These are phyloP conservation scores for Phalera bucephala DNA, from an alignment of 2,888 invertebrate genomes.

Conservation along the genomic window DNA sequence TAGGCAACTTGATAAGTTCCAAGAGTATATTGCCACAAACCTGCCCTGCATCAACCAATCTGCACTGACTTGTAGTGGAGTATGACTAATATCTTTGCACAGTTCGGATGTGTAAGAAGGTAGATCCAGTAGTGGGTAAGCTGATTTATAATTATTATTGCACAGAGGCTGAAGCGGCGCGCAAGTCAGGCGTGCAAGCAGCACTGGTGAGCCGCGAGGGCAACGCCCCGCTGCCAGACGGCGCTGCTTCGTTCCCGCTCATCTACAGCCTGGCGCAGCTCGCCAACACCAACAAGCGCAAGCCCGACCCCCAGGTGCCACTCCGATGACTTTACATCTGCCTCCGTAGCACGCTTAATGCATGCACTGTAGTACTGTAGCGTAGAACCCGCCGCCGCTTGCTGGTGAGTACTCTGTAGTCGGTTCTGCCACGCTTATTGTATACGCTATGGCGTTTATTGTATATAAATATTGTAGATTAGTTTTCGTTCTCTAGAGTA, in stretches of 20 bases:
- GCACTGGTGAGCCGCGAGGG: slow-evolving; percentile 90
- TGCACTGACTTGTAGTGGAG: too few species aligned
- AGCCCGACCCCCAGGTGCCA: slow-evolving; percentile 70
- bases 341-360: slow-evolving; percentile 41
- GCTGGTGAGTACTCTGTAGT: slow-evolving; percentile 7
- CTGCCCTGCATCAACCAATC: too few species aligned
- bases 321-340: slow-evolving; percentile 25
- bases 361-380: slow-evolving; percentile 47
- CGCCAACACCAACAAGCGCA: slow-evolving; percentile 67
- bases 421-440: too few species aligned
- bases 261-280: slow-evolving; percentile 85
- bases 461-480: too few species aligned
- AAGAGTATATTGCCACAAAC: too few species aligned
- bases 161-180: slow-evolving; percentile 93
- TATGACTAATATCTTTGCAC: too few species aligned
- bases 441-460: too few species aligned
- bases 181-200: slow-evolving; percentile 86
- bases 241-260: slow-evolving; percentile 76
- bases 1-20: too few species aligned
- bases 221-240: slow-evolving; percentile 87
- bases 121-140: too few species aligned
- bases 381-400: slow-evolving; percentile 23
- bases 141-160: too few species aligned
- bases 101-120: too few species aligned
- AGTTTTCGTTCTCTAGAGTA: too few species aligned